Base-by-base conservation (phyloP, 1,140 invertebrate species). In the Drosophila bifasciata region DNA sequence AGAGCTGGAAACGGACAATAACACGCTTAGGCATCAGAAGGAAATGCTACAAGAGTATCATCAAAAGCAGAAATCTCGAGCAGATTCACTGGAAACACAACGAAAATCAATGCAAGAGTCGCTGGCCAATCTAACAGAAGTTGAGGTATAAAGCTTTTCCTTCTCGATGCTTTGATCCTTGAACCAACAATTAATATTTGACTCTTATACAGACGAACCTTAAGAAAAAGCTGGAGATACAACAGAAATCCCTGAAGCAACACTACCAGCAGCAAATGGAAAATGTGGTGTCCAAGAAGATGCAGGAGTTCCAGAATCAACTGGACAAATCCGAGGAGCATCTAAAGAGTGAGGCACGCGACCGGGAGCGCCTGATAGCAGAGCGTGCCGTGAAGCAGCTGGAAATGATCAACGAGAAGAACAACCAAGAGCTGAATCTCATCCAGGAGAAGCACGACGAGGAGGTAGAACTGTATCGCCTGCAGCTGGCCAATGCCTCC, bases 181-280 rank as follows among this genome's bases (percentile, higher is more conserved):
- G n/a, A 5, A 43, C 13, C 3, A 2, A 32, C 4, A 41, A 44
- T 15, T 23, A 2, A 15, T 1, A 6, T 3, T 44, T 3, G 21
- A 8, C 40, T 60, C 0, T 8, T 46, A 69, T 57, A 3, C 49
- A 92, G 89, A 51, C 55, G 0, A 78, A 70, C 39, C 71, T 91
- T 93, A 16, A 92, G 92, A 53, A 93, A 93, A 66, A 95, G 49
- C 79, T 95, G 9, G 95, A 96, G 46, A 91, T 93, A 6, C 94
- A 94, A 55, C 95, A 95, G 73, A 91, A 92, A 7, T 95, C 96
- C 62, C 90, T 96, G 8, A 94, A 95, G 78, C 93, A 93, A 17
- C 94, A 95, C 76, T 97, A 96, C 79, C 96, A 97, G 84, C 94
- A 95, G 59, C 96, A 97, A 92, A 92, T 97, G 25, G 96, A 97